Evolutionary conservation across 2,888 invertebrate genomes (phyloP).

Genomic region (Idaea aversata): DNA sequence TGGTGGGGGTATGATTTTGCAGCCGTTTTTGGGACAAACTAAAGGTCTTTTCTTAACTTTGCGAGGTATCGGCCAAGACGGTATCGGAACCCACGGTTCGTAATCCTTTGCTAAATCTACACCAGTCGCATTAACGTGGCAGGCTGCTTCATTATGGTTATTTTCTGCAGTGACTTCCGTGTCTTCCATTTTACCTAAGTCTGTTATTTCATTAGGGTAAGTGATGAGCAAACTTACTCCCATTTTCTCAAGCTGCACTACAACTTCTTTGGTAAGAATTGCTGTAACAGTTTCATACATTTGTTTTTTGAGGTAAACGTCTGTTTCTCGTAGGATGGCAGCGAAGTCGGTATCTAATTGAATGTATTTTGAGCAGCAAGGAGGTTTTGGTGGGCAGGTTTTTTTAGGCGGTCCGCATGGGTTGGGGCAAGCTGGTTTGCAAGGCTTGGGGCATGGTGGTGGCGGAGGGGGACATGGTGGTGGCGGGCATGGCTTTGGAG

Average conservation of each 20-base stretch:
- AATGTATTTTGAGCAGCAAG: slow-evolving; percentile 27
- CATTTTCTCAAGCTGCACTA: slow-evolving; percentile 19
- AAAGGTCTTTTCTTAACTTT: slow-evolving; percentile 30
- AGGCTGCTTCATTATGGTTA: neutral
- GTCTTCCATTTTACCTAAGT: slow-evolving; percentile 15
- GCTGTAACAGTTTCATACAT: neutral
- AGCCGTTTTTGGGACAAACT: slow-evolving; percentile 53
- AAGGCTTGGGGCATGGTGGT: slow-evolving; percentile 32
- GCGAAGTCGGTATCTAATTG: neutral
- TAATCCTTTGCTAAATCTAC: slow-evolving; percentile 34
- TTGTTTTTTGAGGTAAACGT: neutral
- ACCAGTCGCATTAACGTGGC: neutral
- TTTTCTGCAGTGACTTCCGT: neutral
- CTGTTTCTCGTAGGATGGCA: neutral
- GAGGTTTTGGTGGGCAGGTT: slow-evolving; percentile 23
- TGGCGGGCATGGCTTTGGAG: slow-evolving; percentile 22
- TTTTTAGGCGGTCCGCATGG: slow-evolving; percentile 25
- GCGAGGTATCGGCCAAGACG: slow-evolving; percentile 52
- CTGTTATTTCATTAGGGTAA: slow-evolving; percentile 1
- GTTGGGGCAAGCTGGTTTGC: slow-evolving; percentile 26
- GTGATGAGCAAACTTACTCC: slow-evolving; percentile 15
- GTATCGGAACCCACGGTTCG: slow-evolving; percentile 64
- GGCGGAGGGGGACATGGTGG: slow-evolving; percentile 11
- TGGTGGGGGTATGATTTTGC: slow-evolving; percentile 39
- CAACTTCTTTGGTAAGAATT: slow-evolving; percentile 22